Conservation (phyloP, 2,113 vertebrate genomes). For the Chaetura pelagica region DNA sequence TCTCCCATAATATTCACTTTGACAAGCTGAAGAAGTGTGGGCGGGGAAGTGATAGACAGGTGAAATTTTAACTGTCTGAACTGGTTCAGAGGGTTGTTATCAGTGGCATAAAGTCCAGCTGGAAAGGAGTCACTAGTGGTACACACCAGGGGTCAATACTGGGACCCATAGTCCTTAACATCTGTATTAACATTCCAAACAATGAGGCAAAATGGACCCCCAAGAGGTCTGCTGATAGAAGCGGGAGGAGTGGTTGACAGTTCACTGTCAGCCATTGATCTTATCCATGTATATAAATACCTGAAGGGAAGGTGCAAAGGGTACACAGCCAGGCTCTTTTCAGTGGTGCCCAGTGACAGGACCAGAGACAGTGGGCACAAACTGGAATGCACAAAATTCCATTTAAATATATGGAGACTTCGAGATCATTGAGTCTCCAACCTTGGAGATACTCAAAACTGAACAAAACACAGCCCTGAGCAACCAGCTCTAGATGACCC, state of each 20-base stretch:
- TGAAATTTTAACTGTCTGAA: not conserved
- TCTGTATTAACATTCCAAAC: not conserved
- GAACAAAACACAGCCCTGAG: not conserved
- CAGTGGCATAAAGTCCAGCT: not conserved
- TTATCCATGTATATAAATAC: not conserved
- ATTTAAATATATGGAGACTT: not conserved
- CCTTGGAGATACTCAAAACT: not conserved
- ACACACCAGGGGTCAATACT: not conserved
- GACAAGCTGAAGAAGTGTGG: not conserved
- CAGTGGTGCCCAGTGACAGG: not conserved
- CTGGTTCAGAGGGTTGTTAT: not conserved
- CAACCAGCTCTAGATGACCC: not conserved
- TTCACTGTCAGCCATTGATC: not conserved
- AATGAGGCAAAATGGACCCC: not conserved
- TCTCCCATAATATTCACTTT: not conserved
- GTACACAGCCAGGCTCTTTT: not conserved
- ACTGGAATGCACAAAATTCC: not conserved
- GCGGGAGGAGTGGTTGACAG: not conserved
- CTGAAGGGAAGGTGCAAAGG: not conserved
- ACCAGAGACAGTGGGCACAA: not conserved
- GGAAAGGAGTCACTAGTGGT: not conserved
- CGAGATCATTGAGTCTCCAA: not conserved
- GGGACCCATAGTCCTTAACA: not conserved
- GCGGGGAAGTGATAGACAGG: not conserved
- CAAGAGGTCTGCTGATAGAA: not conserved